Conservation (phyloP, 2,797 vertebrate genomes). For the Sebastes melanostomus region DNA sequence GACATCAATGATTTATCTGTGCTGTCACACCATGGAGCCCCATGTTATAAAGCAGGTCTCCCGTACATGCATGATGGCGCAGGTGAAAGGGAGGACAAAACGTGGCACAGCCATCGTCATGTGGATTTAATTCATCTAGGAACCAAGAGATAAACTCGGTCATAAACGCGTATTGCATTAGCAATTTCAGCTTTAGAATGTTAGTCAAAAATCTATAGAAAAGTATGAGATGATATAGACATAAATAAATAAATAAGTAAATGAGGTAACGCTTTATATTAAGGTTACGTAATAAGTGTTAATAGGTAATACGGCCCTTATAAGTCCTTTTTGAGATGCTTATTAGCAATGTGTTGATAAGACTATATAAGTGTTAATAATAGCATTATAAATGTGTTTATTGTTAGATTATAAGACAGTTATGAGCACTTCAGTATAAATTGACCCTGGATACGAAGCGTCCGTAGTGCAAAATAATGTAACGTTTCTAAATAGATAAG, state of each 20-base stretch:
- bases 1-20: conserved; percentile 63
- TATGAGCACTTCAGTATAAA: no score
- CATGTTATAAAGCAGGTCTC: conserved; percentile 4
- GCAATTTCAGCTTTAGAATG: not conserved
- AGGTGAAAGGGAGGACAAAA: conserved; percentile 16
- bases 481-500: no score
- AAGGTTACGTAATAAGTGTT: no score
- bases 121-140: not conserved
- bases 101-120: not conserved
- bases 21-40: conserved; percentile 34
- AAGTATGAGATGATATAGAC: not conserved
- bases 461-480: no score
- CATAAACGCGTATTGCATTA: not conserved
- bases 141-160: not conserved
- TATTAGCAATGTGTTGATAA: no score
- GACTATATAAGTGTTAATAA: no score
- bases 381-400: no score
- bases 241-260: not conserved
- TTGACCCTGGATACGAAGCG: no score
- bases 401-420: no score
- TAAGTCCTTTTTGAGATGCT: no score
- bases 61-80: conserved; percentile 1
- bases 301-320: no score
- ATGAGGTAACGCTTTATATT: no score
- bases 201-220: not conserved